These are phyloP conservation scores for Zaprionus obscuricornis DNA, from an alignment of 2,888 invertebrate genomes.

Conservation along the genomic window DNA sequence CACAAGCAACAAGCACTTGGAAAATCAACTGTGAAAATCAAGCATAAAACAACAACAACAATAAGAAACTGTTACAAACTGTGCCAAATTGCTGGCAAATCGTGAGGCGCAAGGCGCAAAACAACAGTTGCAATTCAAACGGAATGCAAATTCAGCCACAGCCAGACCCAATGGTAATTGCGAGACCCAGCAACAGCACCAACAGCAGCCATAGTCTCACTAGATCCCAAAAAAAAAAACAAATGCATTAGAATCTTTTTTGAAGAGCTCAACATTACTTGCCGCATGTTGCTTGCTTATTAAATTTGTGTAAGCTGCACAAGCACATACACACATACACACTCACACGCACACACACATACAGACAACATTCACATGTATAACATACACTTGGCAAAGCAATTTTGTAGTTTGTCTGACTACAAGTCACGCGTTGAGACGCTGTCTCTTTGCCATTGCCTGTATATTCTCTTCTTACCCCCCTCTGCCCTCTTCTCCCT, in stretches of 20 bases:
- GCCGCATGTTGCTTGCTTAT: conserved; percentile 57
- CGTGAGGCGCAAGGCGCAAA: conserved; percentile 74
- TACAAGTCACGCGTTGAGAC: conserved; percentile 66
- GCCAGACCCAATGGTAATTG: conserved; percentile 74
- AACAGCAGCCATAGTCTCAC: conserved; percentile 18
- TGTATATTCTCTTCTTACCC: no score
- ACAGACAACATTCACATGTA: no score
- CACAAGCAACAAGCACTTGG: conserved; percentile 37
- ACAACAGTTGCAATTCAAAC: conserved; percentile 80
- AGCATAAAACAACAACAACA: conserved; percentile 29
- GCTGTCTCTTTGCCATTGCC: conserved; percentile 18
- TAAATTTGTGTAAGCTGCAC: conserved; percentile 56
- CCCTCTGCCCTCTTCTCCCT: background rate
- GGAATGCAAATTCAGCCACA: conserved; percentile 81
- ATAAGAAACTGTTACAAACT: conserved; percentile 40
- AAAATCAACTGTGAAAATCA: conserved; percentile 76
- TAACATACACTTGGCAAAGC: conserved; percentile 38
- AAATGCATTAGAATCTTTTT: conserved; percentile 45
- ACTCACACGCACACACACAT: conserved; percentile 29
- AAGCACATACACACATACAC: conserved; percentile 29
- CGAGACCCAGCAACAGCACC: conserved; percentile 50
- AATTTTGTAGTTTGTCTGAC: conserved; percentile 63
- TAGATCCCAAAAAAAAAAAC: conserved; percentile 27
- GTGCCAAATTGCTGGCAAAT: conserved; percentile 72
- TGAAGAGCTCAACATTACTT: conserved; percentile 17